Evolutionary conservation across 2,888 invertebrate genomes (phyloP).

Genomic region (Cryptophagus acutangulus): DNA sequence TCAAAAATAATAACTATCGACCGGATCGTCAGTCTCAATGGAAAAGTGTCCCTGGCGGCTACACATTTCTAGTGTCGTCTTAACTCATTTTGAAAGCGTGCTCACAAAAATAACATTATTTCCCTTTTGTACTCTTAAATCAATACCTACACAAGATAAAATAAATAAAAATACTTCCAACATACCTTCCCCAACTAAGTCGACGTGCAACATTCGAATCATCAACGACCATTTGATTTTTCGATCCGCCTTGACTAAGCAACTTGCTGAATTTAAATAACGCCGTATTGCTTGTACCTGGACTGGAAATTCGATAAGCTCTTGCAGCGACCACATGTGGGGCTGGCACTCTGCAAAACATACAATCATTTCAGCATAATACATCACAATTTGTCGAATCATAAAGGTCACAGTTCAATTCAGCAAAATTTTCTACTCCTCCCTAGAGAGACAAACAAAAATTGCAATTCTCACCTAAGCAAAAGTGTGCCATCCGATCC

Average conservation of each 20-base stretch:
- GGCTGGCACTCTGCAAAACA: slow-evolving; percentile 51
- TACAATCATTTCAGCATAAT: too few relatives aligned
- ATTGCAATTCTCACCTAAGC: slow-evolving; percentile 55
- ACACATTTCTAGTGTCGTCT: too few relatives aligned
- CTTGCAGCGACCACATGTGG: slow-evolving; percentile 55
- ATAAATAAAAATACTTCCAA: too few relatives aligned
- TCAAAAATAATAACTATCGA: too few relatives aligned
- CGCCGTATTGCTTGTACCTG: slow-evolving; percentile 42
- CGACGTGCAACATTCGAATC: slow-evolving; percentile 52
- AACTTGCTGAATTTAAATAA: slow-evolving; percentile 54
- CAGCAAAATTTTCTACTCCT: slow-evolving; percentile 1
- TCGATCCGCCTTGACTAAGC: slow-evolving; percentile 53
- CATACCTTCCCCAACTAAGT: slow-evolving; percentile 62
- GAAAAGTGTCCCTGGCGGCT: too few relatives aligned
- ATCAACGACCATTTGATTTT: slow-evolving; percentile 47
- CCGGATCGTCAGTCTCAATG: too few relatives aligned
- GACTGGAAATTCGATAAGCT: slow-evolving; percentile 51
- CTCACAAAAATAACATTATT: too few relatives aligned
- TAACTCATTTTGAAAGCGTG: too few relatives aligned
- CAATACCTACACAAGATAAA: too few relatives aligned
- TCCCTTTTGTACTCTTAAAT: too few relatives aligned
- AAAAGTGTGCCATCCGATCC: slow-evolving; percentile 57
- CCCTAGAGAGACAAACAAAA: too few relatives aligned
- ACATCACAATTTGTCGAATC: too few relatives aligned
- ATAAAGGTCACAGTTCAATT: slow-evolving; percentile 10